These are phyloP conservation scores for Trichonephila clavipes DNA, from an alignment of 1,140 invertebrate species.

Conservation along the genomic window DNA sequence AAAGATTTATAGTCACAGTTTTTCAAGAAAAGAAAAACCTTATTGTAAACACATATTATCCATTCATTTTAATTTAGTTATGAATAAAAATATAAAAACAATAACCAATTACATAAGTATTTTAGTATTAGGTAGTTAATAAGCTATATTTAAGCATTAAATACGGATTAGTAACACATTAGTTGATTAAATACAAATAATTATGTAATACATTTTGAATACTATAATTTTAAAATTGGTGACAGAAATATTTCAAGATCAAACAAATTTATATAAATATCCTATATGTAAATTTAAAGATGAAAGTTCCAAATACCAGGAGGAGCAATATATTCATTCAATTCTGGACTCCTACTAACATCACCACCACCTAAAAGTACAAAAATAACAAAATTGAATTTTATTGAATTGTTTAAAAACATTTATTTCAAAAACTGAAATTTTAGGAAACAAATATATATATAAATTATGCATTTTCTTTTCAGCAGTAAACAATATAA, in stretches of 20 bases:
- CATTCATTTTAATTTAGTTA: too few relatives aligned
- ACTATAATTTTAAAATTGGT: too few relatives aligned
- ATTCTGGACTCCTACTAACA: conserved; percentile 63
- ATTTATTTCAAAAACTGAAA: too few relatives aligned
- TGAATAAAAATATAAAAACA: too few relatives aligned
- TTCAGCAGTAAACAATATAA: too few relatives aligned
- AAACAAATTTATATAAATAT: neutral
- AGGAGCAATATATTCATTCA: conserved; percentile 65
- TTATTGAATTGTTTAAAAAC: too few relatives aligned
- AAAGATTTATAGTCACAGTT: neutral
- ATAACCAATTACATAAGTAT: neutral
- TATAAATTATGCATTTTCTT: too few relatives aligned
- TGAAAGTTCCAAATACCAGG: conserved; percentile 34
- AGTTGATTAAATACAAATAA: too few relatives aligned
- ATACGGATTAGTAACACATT: neutral
- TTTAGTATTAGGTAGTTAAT: neutral
- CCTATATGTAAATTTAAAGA: neutral
- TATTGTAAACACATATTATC: too few relatives aligned
- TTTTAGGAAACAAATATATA: too few relatives aligned
- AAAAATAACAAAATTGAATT: neutral
- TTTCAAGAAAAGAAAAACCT: too few relatives aligned
- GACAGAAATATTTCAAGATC: neutral
- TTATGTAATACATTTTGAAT: too few relatives aligned
- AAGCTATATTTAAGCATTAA: neutral
- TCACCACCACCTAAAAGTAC: conserved; percentile 45